A percentile compares a stretch with the other conserved stretches of the same genome.
These are phyloP conservation scores for Morphnarchus princeps DNA, from an alignment of 2,113 vertebrate genomes.

Conservation along the genomic window DNA sequence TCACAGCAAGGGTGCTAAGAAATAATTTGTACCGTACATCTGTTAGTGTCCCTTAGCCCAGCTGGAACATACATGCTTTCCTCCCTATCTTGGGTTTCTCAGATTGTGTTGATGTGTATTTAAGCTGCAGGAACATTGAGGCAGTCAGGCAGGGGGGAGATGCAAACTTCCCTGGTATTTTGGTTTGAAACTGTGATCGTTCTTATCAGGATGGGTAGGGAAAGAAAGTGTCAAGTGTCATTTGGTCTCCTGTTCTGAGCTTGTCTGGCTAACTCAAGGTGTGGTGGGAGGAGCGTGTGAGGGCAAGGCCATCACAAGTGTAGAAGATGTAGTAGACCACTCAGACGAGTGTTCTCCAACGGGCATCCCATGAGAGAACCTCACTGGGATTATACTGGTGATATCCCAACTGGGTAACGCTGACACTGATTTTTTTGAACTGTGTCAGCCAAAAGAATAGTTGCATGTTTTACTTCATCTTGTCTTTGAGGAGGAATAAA, in stretches of 20 bases:
- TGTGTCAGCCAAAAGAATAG: neutral
- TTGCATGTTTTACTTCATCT: neutral
- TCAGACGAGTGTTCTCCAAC: neutral
- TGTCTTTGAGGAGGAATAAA: neutral
- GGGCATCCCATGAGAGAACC: neutral
- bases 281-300: neutral
- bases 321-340: neutral
- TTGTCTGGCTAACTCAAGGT: neutral
- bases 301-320: neutral
- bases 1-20: constrained; percentile 63
- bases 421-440: neutral
- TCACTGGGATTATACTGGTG: neutral
- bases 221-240: neutral
- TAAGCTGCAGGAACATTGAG: neutral
- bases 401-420: neutral
- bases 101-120: constrained; percentile 4
- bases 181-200: neutral
- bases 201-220: neutral
- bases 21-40: constrained; percentile 57
- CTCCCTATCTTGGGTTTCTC: constrained; percentile 20
- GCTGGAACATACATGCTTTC: constrained; percentile 33
- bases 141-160: neutral
- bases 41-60: constrained; percentile 50
- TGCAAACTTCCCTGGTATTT: neutral
- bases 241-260: neutral